Conservation (phyloP, 2,888 invertebrate species). For the Xylocampa areola region DNA sequence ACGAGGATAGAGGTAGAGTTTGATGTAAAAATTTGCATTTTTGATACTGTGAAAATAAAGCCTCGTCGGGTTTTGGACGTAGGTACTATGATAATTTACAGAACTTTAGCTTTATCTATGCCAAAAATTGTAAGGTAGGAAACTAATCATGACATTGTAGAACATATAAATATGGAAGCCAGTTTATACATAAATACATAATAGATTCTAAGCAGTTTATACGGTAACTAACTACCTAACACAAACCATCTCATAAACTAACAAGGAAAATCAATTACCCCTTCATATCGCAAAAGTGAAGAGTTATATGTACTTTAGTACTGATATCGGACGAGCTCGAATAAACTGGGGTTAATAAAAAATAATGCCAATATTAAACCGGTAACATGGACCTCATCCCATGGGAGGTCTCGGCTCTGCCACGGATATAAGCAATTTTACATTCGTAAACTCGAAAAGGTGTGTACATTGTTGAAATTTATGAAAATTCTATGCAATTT, state of each 20-base stretch:
- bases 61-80: slow-evolving; percentile 56
- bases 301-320: slow-evolving; percentile 57
- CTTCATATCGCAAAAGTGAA: slow-evolving; percentile 49
- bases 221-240: not conserved
- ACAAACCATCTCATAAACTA: not conserved
- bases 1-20: slow-evolving; percentile 73
- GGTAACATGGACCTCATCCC: slow-evolving; percentile 66
- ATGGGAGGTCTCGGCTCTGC: slow-evolving; percentile 63
- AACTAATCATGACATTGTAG: not conserved
- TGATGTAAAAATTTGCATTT: slow-evolving; percentile 82
- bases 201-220: too few relatives aligned
- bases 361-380: slow-evolving; percentile 76
- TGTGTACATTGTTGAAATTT: slow-evolving; percentile 45
- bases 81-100: slow-evolving; percentile 58
- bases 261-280: slow-evolving; percentile 52
- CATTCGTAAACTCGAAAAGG: slow-evolving; percentile 51
- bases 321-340: slow-evolving; percentile 62
- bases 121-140: slow-evolving; percentile 5
- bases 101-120: slow-evolving; percentile 54
- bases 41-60: slow-evolving; percentile 78
- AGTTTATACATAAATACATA: not conserved
- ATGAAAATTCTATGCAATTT: slow-evolving; percentile 54
- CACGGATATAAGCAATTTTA: slow-evolving; percentile 66
- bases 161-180: not conserved
- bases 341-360: slow-evolving; percentile 75